Conservation (phyloP, 2,888 invertebrate genomes). For the Stegana nigrithorax region DNA sequence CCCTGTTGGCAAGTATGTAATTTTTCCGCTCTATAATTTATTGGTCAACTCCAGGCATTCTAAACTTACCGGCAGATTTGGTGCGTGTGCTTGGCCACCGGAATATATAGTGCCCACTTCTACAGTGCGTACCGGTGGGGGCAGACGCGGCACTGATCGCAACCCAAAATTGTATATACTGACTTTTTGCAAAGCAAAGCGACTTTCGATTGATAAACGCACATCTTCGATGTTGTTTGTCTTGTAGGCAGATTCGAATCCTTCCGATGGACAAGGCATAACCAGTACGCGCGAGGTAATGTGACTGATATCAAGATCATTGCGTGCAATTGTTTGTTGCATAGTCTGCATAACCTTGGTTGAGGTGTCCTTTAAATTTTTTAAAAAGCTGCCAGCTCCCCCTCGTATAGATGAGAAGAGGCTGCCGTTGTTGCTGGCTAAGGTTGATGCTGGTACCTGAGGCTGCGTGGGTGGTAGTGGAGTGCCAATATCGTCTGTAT, state of each 20-base stretch:
- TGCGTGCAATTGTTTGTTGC: conserved; percentile 88
- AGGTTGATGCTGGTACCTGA: conserved; percentile 33
- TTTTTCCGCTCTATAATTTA: too few relatives aligned
- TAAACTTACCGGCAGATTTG: conserved; percentile 74
- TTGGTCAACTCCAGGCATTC: too few relatives aligned
- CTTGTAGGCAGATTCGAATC: conserved; percentile 91
- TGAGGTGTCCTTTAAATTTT: conserved; percentile 95
- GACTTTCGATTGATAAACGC: conserved; percentile 80
- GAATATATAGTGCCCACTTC: conserved; percentile 77
- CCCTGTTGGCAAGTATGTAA: conserved; percentile 65
- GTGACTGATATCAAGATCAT: conserved; percentile 91
- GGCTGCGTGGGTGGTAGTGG: conserved; percentile 24
- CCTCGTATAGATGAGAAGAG: conserved; percentile 89
- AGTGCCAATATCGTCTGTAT: conserved; percentile 52
- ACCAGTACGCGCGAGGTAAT: conserved; percentile 91
- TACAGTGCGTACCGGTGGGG: conserved; percentile 74
- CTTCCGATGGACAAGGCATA: conserved; percentile 96
- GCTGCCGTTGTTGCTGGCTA: conserved; percentile 69
- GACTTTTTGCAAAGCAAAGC: conserved; percentile 80
- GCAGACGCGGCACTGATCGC: conserved; percentile 62
- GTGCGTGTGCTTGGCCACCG: conserved; percentile 77
- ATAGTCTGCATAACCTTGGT: conserved; percentile 97
- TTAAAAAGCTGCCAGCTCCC: conserved; percentile 92
- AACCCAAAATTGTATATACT: conserved; percentile 85
- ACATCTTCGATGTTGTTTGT: conserved; percentile 95